These are phyloP conservation scores for Dipodomys ordii DNA, from an alignment of 2,113 vertebrate genomes.

Conservation along the genomic window DNA sequence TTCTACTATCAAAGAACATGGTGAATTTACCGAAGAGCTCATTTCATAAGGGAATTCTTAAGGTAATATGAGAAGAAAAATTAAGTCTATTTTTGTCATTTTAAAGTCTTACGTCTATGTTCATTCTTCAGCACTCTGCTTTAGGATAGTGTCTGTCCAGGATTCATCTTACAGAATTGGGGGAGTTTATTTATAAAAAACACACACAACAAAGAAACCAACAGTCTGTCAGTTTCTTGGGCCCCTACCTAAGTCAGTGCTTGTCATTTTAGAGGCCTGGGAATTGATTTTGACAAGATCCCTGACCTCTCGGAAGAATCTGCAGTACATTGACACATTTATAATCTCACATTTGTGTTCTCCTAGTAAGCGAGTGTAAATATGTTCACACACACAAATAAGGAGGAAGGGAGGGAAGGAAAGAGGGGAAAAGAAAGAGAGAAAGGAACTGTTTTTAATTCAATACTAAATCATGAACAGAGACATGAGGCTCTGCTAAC, in stretches of 20 bases:
- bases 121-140: conserved; percentile 24
- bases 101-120: not conserved
- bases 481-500: conserved; percentile 14
- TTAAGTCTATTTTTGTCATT: not conserved
- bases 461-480: not conserved
- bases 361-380: not conserved
- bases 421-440: not conserved
- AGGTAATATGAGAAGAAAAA: not conserved
- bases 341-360: not conserved
- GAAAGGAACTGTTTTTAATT: not conserved
- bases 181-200: conserved; percentile 22
- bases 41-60: not conserved
- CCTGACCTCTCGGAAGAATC: not conserved
- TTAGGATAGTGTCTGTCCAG: not conserved
- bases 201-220: not conserved
- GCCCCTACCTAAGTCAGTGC: not conserved
- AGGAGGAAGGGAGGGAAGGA: not conserved
- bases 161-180: conserved; percentile 19
- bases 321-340: conserved; percentile 2
- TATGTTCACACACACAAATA: too few species aligned
- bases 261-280: conserved; percentile 24
- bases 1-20: not conserved
- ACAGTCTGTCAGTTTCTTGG: not conserved
- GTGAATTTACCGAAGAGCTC: not conserved
- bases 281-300: conserved; percentile 43